Conservation (phyloP, 2,888 invertebrate genomes). For the Caenorhabditis sp. region DNA sequence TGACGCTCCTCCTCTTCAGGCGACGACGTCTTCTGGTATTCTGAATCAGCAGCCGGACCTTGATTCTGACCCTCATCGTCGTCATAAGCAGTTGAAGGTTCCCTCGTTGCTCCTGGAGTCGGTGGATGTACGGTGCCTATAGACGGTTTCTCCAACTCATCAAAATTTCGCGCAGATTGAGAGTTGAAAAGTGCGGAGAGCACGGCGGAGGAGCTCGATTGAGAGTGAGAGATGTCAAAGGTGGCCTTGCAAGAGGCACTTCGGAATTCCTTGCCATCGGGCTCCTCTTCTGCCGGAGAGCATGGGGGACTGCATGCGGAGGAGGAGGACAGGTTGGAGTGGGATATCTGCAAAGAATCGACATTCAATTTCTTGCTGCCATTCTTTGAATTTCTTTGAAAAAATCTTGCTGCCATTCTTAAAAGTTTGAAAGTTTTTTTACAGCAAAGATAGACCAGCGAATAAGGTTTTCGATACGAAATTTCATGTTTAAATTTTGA, state of each 20-base stretch:
- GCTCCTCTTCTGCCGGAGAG: constrained; percentile 57
- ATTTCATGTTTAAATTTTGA: neutral
- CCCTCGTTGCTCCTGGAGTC: constrained; percentile 70
- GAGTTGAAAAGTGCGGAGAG: constrained; percentile 44
- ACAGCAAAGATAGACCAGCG: neutral
- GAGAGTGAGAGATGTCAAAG: constrained; percentile 43
- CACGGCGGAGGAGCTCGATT: constrained; percentile 53
- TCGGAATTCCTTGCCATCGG: constrained; percentile 33
- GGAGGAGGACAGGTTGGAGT: constrained; percentile 72
- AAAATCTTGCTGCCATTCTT: too few relatives aligned
- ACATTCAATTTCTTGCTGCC: too few relatives aligned
- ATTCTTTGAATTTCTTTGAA: too few relatives aligned
- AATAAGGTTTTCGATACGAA: neutral
- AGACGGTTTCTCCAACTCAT: constrained; percentile 55
- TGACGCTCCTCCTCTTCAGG: neutral
- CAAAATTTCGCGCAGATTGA: constrained; percentile 43
- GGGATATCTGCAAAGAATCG: constrained; percentile 64
- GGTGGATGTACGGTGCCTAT: constrained; percentile 75
- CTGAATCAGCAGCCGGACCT: neutral
- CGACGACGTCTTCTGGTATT: neutral
- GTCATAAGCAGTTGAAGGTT: constrained; percentile 64
- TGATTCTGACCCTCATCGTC: constrained; percentile 26
- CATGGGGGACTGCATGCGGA: constrained; percentile 73
- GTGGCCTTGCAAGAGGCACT: constrained; percentile 55
- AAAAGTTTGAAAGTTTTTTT: neutral